Evolutionary conservation across 1,140 invertebrate species (phyloP).

Genomic region (Lepidurus apus): DNA sequence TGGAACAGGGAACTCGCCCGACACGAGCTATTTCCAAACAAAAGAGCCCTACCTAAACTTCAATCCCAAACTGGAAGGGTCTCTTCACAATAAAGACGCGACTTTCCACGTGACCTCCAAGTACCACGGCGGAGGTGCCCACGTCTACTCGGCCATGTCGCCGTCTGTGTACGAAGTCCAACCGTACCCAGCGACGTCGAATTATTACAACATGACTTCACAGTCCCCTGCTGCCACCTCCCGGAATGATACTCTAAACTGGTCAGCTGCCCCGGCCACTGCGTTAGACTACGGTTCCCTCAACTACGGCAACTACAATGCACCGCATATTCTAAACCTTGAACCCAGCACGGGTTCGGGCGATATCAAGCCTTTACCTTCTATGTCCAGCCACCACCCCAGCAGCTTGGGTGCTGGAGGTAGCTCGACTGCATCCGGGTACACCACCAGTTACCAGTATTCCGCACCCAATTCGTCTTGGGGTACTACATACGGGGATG

Average conservation of each 20-base stretch:
- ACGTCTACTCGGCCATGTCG: background rate
- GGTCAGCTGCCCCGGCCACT: background rate
- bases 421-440: background rate
- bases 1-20: background rate
- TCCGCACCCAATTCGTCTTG: background rate
- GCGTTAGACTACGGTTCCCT: background rate
- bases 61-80: background rate
- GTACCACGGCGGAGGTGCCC: background rate
- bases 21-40: background rate
- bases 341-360: background rate
- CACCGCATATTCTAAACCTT: slow-evolving; percentile 6
- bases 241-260: background rate
- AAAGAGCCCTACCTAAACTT: background rate
- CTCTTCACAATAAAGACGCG: background rate
- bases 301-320: slow-evolving; percentile 2
- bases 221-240: background rate
- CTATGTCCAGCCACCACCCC: background rate
- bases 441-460: background rate
- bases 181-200: background rate
- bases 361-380: background rate
- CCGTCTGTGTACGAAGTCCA: background rate
- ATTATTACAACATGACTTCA: background rate
- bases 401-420: background rate
- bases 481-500: background rate
- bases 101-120: background rate